A percentile compares a stretch with the other conserved stretches of the same genome.
Evolutionary conservation across 2,888 invertebrate species (phyloP).

Genomic region (Ctenicera cuprea): DNA sequence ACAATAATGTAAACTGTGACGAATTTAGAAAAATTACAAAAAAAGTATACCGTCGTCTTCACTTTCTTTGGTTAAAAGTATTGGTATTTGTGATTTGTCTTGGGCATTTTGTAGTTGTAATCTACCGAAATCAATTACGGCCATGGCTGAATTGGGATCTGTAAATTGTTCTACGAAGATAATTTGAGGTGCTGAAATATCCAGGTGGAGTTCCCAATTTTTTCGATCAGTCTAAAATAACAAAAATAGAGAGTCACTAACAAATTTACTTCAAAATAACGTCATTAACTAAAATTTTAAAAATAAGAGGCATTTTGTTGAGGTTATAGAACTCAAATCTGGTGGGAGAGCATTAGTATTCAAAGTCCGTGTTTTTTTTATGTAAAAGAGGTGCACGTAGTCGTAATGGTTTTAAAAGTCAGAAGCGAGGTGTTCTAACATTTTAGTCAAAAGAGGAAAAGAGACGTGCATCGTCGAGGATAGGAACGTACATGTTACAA

Average conservation of each 20-base stretch:
- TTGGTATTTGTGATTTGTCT: constrained; percentile 63
- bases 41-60: constrained; percentile 72
- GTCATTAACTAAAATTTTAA: too few species aligned
- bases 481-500: too few species aligned
- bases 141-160: constrained; percentile 84
- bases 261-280: too few species aligned
- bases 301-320: too few species aligned
- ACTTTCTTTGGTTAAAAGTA: constrained; percentile 69
- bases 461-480: too few species aligned
- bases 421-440: too few species aligned
- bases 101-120: constrained; percentile 79
- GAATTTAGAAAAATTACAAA: not conserved
- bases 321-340: too few species aligned
- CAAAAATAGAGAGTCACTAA: constrained; percentile 3
- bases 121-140: constrained; percentile 94
- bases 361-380: too few species aligned
- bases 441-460: too few species aligned
- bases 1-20: constrained; percentile 45
- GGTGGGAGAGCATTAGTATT: too few species aligned
- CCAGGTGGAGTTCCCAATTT: constrained; percentile 91
- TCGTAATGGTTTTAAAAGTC: too few species aligned
- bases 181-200: constrained; percentile 95
- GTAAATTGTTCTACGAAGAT: constrained; percentile 89
- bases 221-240: constrained; percentile 77
- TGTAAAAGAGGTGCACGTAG: too few species aligned